Conservation (phyloP, 1,140 invertebrate species). For the Melipona quadrifasciata region DNA sequence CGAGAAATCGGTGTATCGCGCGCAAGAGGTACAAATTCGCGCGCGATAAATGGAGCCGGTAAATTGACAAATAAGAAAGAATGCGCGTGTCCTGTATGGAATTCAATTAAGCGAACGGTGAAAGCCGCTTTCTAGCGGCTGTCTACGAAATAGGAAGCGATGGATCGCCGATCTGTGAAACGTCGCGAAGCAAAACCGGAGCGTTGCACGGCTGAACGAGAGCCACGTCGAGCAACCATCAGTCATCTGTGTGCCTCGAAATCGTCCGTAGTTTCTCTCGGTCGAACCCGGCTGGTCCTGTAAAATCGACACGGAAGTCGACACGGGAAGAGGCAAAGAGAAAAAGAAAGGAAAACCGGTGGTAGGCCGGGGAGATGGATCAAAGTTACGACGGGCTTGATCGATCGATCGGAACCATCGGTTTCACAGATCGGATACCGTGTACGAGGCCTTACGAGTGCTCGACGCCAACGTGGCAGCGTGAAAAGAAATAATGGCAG, state of each 20-base stretch:
- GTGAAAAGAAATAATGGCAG: slow-evolving; percentile 72
- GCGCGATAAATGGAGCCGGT: slow-evolving; percentile 1
- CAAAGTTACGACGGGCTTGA: slow-evolving; percentile 31
- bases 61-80: not conserved
- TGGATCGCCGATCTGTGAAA: not conserved
- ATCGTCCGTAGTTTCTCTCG: not conserved
- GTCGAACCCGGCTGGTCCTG: slow-evolving; percentile 16
- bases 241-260: not conserved
- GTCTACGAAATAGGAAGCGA: not conserved
- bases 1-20: not conserved
- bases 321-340: not conserved
- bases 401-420: slow-evolving; percentile 57
- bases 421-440: slow-evolving; percentile 54
- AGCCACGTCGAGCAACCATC: not conserved
- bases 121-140: slow-evolving; percentile 20
- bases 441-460: slow-evolving; percentile 50
- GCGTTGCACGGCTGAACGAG: too few relatives aligned
- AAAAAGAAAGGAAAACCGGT: not conserved
- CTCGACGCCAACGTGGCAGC: slow-evolving; percentile 49
- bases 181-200: not conserved
- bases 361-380: slow-evolving; percentile 20
- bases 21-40: not conserved
- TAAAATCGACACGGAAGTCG: slow-evolving; percentile 21
- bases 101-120: slow-evolving; percentile 23
- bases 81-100: not conserved